A percentile compares a stretch with the other conserved stretches of the same genome.
Conservation (phyloP, 2,113 vertebrate species). For the Crocuta crocuta region DNA sequence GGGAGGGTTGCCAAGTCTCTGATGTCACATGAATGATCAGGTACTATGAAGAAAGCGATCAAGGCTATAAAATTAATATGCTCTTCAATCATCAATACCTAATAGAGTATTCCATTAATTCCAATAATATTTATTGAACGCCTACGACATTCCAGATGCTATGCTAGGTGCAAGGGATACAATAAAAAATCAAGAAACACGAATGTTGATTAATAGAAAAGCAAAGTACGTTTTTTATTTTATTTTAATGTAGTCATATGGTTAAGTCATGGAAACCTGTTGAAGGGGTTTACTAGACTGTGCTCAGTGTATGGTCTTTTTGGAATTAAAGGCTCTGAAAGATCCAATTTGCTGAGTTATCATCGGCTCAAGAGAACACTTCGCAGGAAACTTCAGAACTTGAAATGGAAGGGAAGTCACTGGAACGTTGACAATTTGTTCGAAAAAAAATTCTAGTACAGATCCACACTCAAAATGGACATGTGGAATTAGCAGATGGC, state of each 20-base stretch:
- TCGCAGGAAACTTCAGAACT: not conserved
- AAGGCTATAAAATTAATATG: not conserved
- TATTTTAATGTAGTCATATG: not conserved
- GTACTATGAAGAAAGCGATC: not conserved
- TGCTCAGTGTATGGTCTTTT: not conserved
- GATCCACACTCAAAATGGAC: not conserved
- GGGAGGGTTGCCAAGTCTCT: not conserved
- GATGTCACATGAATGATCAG: not conserved
- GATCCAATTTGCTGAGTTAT: not conserved
- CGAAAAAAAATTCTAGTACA: not conserved
- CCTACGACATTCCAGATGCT: not conserved
- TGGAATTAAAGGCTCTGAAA: conserved; percentile 3
- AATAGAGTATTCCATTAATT: not conserved
- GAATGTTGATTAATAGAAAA: not conserved
- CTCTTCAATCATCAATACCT: not conserved
- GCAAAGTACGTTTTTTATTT: not conserved
- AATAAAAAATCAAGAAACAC: conserved; percentile 4
- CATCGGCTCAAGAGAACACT: not conserved
- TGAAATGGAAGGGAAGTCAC: not conserved
- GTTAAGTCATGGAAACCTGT: not conserved
- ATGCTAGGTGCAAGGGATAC: not conserved
- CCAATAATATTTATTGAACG: conserved; percentile 20
- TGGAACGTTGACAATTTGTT: not conserved
- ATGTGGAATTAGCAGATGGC: conserved; percentile 6
- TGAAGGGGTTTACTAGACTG: not conserved